These are phyloP conservation scores for Spheniscus mendiculus DNA, from an alignment of 2,113 vertebrate species.

Conservation along the genomic window DNA sequence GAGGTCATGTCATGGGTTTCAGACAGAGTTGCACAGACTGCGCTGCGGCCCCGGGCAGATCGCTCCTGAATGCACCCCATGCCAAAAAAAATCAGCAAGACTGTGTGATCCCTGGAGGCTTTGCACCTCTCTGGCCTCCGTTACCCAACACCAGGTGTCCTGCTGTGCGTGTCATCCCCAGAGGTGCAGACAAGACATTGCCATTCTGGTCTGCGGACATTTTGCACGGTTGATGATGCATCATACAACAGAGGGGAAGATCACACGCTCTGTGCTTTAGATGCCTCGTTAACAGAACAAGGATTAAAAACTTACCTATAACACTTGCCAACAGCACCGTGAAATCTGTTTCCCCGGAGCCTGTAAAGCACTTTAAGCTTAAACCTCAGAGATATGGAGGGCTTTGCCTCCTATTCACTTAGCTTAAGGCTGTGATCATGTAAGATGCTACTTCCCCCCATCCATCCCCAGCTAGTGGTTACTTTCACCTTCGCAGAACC, in stretches of 20 bases:
- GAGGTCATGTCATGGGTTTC: background rate
- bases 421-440: background rate
- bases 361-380: background rate
- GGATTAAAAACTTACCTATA: background rate
- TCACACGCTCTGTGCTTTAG: background rate
- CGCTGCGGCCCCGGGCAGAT: accelerated
- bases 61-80: background rate
- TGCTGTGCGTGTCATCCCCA: background rate
- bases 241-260: background rate
- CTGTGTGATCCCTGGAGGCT: background rate
- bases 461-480: background rate
- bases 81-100: background rate
- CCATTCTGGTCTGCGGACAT: background rate
- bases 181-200: background rate
- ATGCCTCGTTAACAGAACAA: background rate
- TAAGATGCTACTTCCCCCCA: background rate
- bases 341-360: background rate
- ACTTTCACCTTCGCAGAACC: background rate
- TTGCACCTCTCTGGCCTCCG: background rate
- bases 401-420: background rate
- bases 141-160: background rate
- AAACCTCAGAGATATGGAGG: background rate
- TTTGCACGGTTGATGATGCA: background rate
- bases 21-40: background rate
- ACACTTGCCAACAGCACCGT: background rate